Conservation (phyloP, 2,888 invertebrate species). For the Linyphia triangularis region DNA sequence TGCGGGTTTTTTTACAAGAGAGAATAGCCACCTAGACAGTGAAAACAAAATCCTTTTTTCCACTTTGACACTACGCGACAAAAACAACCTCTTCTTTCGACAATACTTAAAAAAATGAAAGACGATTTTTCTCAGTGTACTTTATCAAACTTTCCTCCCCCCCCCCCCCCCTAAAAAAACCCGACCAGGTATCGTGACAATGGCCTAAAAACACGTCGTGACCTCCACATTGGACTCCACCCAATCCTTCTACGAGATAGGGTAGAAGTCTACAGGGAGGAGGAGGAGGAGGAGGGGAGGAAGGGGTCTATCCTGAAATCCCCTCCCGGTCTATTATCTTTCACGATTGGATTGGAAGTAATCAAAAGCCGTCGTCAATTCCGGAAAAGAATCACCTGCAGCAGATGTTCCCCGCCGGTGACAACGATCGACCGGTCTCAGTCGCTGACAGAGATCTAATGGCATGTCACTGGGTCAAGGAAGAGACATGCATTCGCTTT, state of each 20-base stretch:
- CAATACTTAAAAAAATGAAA: neutral
- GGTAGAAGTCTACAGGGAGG: too few relatives aligned
- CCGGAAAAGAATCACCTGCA: neutral
- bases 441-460: constrained; percentile 27
- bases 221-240: constrained; percentile 8
- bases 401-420: constrained; percentile 31
- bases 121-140: too few relatives aligned
- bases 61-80: too few relatives aligned
- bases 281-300: neutral
- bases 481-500: neutral
- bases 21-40: too few relatives aligned
- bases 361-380: constrained; percentile 29
- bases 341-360: constrained; percentile 15
- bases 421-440: constrained; percentile 33
- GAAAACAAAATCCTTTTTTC: too few relatives aligned
- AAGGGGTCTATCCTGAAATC: too few relatives aligned
- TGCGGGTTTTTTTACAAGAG: too few relatives aligned
- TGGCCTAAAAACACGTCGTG: neutral
- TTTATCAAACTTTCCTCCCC: too few relatives aligned
- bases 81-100: neutral
- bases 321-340: constrained; percentile 44
- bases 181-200: constrained; percentile 4
- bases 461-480: constrained; percentile 54
- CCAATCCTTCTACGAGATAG: constrained; percentile 14
- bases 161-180: neutral